Evolutionary conservation across 1,140 invertebrate genomes (phyloP), one percentile per base, ranked within the genome.

Genomic region (Drosophila lacteicornis): DNA sequence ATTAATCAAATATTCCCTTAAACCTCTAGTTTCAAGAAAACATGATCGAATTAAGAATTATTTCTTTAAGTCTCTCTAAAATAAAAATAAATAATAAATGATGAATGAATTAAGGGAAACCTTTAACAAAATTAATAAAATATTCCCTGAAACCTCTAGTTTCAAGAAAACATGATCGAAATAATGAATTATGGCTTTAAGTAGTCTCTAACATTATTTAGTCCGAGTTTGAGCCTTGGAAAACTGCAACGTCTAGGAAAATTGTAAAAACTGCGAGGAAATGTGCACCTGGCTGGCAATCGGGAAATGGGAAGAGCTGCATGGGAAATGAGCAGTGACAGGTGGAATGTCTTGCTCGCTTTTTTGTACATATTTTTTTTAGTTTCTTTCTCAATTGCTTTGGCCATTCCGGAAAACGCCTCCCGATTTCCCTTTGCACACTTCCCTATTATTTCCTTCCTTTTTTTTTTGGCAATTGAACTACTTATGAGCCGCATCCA

Each of bases 401-500:
- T 73, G 49, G 43, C 68, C 51, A 40, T 13, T 25, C 40, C 51
- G 71, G 74, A 74, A 62, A 75, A 76, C 74, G 60, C 74, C 69
- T 62, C 68, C 40, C 33, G 25, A 40, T 43, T 70, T 27, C 56
- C 62, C 30, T 38, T 50, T 38, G 19, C 33, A 55, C 33, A 55
- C n/a, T 53, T 46, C 9, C 59, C 40, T 17, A 30, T 30, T 30
- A 30, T 30, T 30, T 30, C 27, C 56, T 6, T 9, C n/a, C 13
- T 45, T 15, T 6, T 9, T 17, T n/a, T 53, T 66, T 55, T 78
- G 56, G 73, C 73, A 70, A 69, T 42, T 78, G 74, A 77, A 77
- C 75, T 60, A 77, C 42, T 68, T 77, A 55, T 53, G 58, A 80
- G 79, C 50, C 76, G 75, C 75, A 69, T 71, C 75, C 75, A 79